Evolutionary conservation across 1,140 invertebrate genomes (phyloP).

Genomic region (Leptopilina boulardi): DNA sequence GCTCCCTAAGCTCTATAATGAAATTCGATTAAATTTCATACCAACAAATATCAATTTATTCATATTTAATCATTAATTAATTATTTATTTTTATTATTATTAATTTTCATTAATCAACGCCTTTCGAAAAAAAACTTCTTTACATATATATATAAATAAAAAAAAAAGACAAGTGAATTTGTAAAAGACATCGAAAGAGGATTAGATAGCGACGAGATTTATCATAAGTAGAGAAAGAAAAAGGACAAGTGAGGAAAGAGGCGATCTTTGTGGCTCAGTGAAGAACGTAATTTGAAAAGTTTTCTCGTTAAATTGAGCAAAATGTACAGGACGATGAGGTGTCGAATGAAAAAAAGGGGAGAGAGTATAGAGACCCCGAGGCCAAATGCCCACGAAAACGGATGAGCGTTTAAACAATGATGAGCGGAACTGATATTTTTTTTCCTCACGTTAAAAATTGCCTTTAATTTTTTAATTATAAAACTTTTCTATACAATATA

Average conservation of each 20-base stretch:
- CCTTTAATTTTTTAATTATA: conserved; percentile 62
- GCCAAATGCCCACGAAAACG: conserved; percentile 42
- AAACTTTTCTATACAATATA: conserved; percentile 43
- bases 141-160: not conserved
- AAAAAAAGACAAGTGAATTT: not conserved
- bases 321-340: conserved; percentile 52
- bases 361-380: not conserved
- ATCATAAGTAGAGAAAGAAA: conserved; percentile 45
- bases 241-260: not conserved
- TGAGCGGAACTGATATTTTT: conserved; percentile 49
- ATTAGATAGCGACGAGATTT: conserved; percentile 44
- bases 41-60: no score
- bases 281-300: conserved; percentile 71
- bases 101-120: no score
- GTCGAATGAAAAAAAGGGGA: conserved; percentile 24
- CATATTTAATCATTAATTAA: no score
- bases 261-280: conserved; percentile 41
- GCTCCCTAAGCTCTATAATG: no score
- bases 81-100: no score
- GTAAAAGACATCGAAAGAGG: not conserved
- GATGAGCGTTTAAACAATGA: conserved; percentile 50
- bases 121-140: no score
- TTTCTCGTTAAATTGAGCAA: conserved; percentile 71
- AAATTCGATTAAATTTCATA: no score
- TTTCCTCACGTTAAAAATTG: not conserved